A percentile compares a stretch with the other conserved stretches of the same genome.
These are phyloP conservation scores for Hozukius guyotensis DNA, from an alignment of 2,797 vertebrate species.

Conservation along the genomic window DNA sequence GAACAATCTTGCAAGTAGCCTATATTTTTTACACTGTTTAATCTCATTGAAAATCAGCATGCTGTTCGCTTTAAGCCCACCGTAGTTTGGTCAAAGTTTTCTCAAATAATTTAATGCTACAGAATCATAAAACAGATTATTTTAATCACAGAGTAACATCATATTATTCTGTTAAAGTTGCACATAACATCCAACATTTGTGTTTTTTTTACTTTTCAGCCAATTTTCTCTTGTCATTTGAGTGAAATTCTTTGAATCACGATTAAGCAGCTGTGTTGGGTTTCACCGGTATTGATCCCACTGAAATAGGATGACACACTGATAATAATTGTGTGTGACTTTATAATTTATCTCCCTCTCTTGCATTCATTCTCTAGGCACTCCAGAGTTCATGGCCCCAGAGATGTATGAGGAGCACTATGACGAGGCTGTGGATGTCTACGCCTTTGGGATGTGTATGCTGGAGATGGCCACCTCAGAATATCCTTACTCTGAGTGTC, in stretches of 20 bases:
- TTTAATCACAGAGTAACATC: neutral
- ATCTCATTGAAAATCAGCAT: neutral
- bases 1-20: neutral
- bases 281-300: constrained; percentile 11
- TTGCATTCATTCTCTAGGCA: constrained; percentile 82
- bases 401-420: constrained; percentile 99
- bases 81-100: neutral
- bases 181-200: neutral
- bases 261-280: neutral
- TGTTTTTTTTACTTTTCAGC: neutral
- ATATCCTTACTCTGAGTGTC: constrained; percentile 98
- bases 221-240: neutral
- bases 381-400: constrained; percentile 98
- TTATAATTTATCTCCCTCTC: constrained; percentile 1
- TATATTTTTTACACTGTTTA: neutral
- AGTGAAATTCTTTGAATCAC: neutral
- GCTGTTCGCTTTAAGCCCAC: neutral
- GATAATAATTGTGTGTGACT: neutral
- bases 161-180: neutral
- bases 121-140: neutral
- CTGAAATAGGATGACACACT: constrained; percentile 24
- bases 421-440: constrained; percentile 96
- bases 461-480: constrained; percentile 99
- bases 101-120: neutral
- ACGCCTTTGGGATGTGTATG: constrained; percentile 99